Percentiles rank a stretch among this genome's conserved stretches.
Conservation (phyloP, 2,888 invertebrate genomes). For the Cartodere bifasciata region DNA sequence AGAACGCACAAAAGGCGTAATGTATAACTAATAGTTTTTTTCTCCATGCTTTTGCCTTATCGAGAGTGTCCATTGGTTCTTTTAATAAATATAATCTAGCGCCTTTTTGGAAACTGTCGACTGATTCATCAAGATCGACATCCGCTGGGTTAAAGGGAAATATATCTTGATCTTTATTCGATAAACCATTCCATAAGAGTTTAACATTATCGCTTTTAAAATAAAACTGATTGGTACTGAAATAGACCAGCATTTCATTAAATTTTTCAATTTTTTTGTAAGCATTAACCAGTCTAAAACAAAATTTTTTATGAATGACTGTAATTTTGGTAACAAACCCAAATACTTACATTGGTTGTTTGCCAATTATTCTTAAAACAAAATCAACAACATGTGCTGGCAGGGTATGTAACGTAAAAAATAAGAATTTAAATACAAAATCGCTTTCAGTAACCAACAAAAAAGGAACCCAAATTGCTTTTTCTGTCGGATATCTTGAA, state of each 20-base stretch:
- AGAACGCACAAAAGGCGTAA: too few species aligned
- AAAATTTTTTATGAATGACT: too few species aligned
- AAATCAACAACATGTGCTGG: too few species aligned
- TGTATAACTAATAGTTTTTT: too few species aligned
- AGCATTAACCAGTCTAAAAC: constrained; percentile 57
- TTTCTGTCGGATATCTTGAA: too few species aligned
- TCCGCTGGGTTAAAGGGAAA: constrained; percentile 65
- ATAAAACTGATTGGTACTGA: constrained; percentile 59
- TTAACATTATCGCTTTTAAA: constrained; percentile 52
- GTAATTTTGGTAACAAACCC: too few species aligned
- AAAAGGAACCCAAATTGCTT: too few species aligned
- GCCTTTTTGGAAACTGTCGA: constrained; percentile 57
- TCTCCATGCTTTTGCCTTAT: constrained; percentile 37
- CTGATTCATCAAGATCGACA: constrained; percentile 63
- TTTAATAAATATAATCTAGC: constrained; percentile 65
- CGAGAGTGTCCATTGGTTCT: constrained; percentile 57
- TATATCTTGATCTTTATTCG: constrained; percentile 38
- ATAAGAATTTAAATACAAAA: too few species aligned
- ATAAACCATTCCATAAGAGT: constrained; percentile 41
- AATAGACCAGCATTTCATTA: constrained; percentile 59
- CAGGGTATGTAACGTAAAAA: too few species aligned
- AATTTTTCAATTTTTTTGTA: constrained; percentile 74
- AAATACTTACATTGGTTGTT: too few species aligned
- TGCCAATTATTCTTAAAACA: too few species aligned
- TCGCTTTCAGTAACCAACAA: too few species aligned